Evolutionary conservation across 2,888 invertebrate species (phyloP), one percentile per base, ranked within the genome.

Genomic region (Sceliomorpha sp.): DNA sequence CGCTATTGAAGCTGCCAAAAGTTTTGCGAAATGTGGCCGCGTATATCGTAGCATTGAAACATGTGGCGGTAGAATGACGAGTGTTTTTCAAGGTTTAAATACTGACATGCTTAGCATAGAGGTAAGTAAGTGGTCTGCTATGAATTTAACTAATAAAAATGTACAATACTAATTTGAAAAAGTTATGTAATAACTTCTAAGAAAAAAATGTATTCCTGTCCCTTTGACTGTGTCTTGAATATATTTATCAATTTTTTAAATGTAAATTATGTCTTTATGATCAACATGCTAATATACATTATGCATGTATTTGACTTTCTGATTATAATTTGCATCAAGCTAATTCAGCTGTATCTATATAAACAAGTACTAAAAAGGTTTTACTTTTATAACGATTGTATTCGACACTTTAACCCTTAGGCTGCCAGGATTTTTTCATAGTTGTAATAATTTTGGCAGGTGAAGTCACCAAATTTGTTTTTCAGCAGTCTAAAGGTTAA

Each of bases 1-100:
- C 26, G 15, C 29, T 7, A 32, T n/a, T n/a, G 13, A 56, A n/a
- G 17, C 45, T 45, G 56, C 56, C 56, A 56, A 56, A 45, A 56
- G 12, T 37, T 45, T 45, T 45, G 45, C 29, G 37, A 56, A 20
- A 40, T 24, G 14, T 14, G 15, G 9, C 10, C 31, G 15, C 7
- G 31, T 40, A 17, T 51, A 36, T 31, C 9, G 10, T 10, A 10
- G 9, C 31, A 9, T 31, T 10, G 31, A 31, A 10, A 7, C 36
- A 36, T 15, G 14, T 36, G n/a, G 13, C 7, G 36, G 7, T 8
- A 40, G 40, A 31, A 31, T 17, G 51, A 51, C 24, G 40, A 20
- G 31, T 29, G 20, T 39, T 51, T 51, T 40, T 51, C 51, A 51
- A 40, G 51, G 51, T 10, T 31, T 20, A 2, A 24, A 50, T 29